Evolutionary conservation across 2,888 invertebrate genomes (phyloP), one percentile per base, ranked within the genome.

Genomic region (Aphodius sticticus): DNA sequence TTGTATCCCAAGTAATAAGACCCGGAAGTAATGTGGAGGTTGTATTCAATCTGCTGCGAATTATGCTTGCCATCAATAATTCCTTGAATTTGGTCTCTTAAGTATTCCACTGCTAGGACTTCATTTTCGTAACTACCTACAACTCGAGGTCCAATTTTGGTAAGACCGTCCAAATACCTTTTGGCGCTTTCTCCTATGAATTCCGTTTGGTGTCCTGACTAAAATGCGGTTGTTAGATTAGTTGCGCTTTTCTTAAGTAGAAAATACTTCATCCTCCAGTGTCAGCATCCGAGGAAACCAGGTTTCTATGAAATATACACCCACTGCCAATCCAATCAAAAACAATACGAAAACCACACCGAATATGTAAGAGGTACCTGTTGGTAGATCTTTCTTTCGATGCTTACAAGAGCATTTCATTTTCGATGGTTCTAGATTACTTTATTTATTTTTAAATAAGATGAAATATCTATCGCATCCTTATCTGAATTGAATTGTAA

Each of bases 91-190:
- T 92, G 92, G 78, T 88, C 86, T 84, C 91, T 91, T 79, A 95
- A 88, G 86, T 92, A 92, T 83, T 92, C 90, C 71, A 94, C 93
- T 6, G 94, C 93, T 69, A 92, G 83, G 76, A 95, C 92, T 90
- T 97, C 97, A 90, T 96, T 96, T 87, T 94, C 95, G 85, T 95
- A 92, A 87, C 95, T 95, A 69, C 97, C 97, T 15, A 93, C 92
- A 5, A 94, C 92, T 83, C 94, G 90, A 0, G 95, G 94, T 0
- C 96, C 96, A 75, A 95, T 88, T 15, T 90, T 90, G 0, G 94
- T 92, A 35, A 96, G 87, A 77, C 91, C 90, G 36, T 91, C 88
- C 26, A 96, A 88, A 87, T 93, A 92, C 82, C 90, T 87, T 84
- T 92, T 90, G 0, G 96, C 95, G 82, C 94, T 90, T 87, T 94